Conservation (phyloP, 1,140 invertebrate species). For the Stegodyphus mimosarum region DNA sequence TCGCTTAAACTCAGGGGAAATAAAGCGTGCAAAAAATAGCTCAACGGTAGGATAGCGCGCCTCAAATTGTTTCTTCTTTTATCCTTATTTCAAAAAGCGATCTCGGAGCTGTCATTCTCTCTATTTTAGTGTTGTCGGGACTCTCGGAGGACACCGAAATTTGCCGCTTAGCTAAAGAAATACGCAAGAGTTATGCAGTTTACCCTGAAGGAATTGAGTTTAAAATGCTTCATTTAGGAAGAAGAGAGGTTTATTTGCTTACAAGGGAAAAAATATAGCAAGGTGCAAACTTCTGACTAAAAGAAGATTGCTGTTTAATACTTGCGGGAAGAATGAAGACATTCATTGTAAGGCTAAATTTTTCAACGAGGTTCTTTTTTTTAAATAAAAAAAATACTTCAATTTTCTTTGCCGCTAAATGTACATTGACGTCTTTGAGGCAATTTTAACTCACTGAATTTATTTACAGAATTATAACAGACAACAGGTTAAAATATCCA, state of each 20-base stretch:
- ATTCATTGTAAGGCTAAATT: no score
- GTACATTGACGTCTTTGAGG: no score
- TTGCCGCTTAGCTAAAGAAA: constrained; percentile 11
- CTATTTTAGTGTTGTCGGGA: constrained; percentile 27
- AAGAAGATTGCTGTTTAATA: no score
- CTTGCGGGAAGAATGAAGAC: no score
- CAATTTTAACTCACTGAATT: no score
- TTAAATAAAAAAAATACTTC: no score
- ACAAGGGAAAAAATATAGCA: constrained; percentile 7
- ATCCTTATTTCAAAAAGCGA: constrained; percentile 51
- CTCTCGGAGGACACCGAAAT: constrained; percentile 1
- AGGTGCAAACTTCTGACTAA: constrained; percentile 11
- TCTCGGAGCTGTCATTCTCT: constrained; percentile 25
- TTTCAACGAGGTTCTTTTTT: no score
- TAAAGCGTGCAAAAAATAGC: constrained; percentile 31
- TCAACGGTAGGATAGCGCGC: constrained; percentile 34
- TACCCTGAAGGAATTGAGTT: constrained; percentile 25
- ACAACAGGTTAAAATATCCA: no score
- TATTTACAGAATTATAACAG: no score
- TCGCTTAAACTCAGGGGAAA: constrained; percentile 25
- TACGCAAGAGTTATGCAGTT: constrained; percentile 39
- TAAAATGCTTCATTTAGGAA: constrained; percentile 39
- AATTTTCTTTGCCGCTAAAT: no score
- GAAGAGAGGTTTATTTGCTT: constrained; percentile 22
- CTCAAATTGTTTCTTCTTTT: constrained; percentile 56